Evolutionary conservation across 2,113 vertebrate genomes (phyloP), one percentile per base, ranked within the genome.

Genomic region (Orthonyx spaldingii): DNA sequence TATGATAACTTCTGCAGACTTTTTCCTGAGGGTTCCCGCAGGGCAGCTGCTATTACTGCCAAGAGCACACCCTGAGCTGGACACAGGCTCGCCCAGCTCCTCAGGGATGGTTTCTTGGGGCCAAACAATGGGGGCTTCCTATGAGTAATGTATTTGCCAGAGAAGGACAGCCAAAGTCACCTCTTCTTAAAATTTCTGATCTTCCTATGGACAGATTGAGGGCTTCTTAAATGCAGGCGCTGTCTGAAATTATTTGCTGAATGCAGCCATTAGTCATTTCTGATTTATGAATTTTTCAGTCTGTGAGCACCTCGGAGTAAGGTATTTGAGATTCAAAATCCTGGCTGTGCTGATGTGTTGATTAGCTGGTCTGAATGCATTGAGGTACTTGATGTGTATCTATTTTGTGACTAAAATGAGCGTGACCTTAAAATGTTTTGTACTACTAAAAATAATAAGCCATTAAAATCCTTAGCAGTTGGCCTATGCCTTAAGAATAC

Each of bases 271-370:
- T 93, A 93, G 55, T 89, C 16, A 79, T 74, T 90, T 80, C 52
- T 92, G 84, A 92, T 85, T 87, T 91, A 94, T 94, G 87, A 89
- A n/a, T 94, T 90, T 95, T 96, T 94, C 87, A 78, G 59, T 59
- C 56, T 3, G 2, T 39, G 27, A 94, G 75, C 90, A 86, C 59
- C 90, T 94, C 33, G 8, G 27, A 81, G 63, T 39, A 47, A 83
- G 32, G 59, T 77, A 52, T 83, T 88, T 95, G 85, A 84, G 90
- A 96, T 86, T 95, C 84, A 85, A 32, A 93, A 90, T 83, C 59
- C 63, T 91, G 46, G 37, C 63, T 88, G 55, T 88, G 79, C 61
- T 69, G 59, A 63, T 59, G 84, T 74, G 90, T 93, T 91, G 87
- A 91, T 94, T 88, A 95, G 50, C 55, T 92, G 82, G 87, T 83